Evolutionary conservation across 2,888 invertebrate genomes (phyloP), one percentile per base, ranked within the genome.

Genomic region (Chrysomela aeneicollis): DNA sequence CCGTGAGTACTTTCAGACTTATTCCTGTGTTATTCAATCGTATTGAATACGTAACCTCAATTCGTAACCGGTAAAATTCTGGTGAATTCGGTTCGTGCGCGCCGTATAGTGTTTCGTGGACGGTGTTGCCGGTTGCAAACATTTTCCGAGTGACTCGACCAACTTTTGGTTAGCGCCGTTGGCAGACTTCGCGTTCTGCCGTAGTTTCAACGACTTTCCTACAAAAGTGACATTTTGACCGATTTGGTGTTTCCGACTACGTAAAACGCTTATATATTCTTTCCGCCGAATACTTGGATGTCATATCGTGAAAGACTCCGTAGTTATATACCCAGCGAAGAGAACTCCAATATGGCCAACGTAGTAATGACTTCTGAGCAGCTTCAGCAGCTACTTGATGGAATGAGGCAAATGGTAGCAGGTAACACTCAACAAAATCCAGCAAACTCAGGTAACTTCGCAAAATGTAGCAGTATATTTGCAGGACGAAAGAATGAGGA

Each of bases 401-500:
- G 55, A n/a, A 62, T 62, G 55, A 54, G 37, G 9, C 49, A 62
- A 47, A 22, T 62, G 30, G 61, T 47, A 19, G 8, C 15, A 32
- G 26, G 18, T 30, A 62, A 22, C 21, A 10, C 32, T 15, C n/a
- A 50, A 18, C 37, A 8, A 17, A 46, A 10, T n/a, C 21, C 18
- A 3, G n/a, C 18, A 32, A 19, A 17, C n/a, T 15, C 55, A 35
- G 61, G 68, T 17, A 66, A 68, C 47, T 66, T 66, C 54, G 51
- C 63, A 10, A 62, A 30, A 30, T 73, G 71, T 61, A 50, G 32
- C n/a, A 61, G 68, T n/a, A 50, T 71, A 30, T 72, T 66, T 57
- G 22, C 64, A n/a, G 73, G 70, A 10, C 47, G 19, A n/a, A 46
- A 53, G 42, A 19, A 57, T 5, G 65, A 67, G 42, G 69, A 73